Conservation (phyloP, 2,113 vertebrate genomes). For the Scytalopus superciliaris region DNA sequence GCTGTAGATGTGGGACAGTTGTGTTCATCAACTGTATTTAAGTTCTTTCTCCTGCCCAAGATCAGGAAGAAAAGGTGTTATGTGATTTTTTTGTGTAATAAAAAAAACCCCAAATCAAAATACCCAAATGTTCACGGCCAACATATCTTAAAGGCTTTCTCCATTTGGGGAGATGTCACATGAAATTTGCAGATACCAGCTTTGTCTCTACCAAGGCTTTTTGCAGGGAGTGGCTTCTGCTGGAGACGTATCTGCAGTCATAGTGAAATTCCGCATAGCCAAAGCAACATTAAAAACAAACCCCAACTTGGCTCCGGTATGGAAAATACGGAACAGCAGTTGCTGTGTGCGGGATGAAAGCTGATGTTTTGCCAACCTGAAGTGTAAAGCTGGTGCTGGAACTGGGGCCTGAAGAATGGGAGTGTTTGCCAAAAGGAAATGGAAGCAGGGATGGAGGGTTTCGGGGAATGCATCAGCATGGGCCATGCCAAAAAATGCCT, state of each 20-base stretch:
- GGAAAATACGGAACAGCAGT: slow-evolving; percentile 54
- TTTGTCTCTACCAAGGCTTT: background rate
- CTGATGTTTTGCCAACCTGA: slow-evolving; percentile 68
- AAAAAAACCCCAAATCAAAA: accelerated
- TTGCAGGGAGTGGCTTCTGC: background rate
- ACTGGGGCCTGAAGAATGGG: slow-evolving; percentile 53
- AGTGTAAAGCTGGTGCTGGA: slow-evolving; percentile 68
- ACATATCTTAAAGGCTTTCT: background rate
- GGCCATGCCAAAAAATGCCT: background rate
- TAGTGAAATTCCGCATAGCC: slow-evolving; percentile 57
- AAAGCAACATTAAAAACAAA: slow-evolving; percentile 62
- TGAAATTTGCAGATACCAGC: background rate
- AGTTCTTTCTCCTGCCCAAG: background rate
- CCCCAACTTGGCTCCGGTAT: background rate
- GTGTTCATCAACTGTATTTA: background rate
- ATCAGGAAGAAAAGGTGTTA: background rate
- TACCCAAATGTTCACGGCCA: background rate
- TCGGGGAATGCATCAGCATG: slow-evolving; percentile 31
- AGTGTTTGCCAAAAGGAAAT: slow-evolving; percentile 66
- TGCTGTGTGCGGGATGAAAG: slow-evolving; percentile 54
- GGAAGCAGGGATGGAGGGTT: slow-evolving; percentile 65
- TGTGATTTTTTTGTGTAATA: background rate
- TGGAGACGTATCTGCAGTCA: slow-evolving; percentile 27
- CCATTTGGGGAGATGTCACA: background rate
- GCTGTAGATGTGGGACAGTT: background rate